A percentile compares a stretch with the other conserved stretches of the same genome.
These are phyloP conservation scores for Laothoe populi DNA, from an alignment of 2,888 invertebrate genomes.

Conservation along the genomic window DNA sequence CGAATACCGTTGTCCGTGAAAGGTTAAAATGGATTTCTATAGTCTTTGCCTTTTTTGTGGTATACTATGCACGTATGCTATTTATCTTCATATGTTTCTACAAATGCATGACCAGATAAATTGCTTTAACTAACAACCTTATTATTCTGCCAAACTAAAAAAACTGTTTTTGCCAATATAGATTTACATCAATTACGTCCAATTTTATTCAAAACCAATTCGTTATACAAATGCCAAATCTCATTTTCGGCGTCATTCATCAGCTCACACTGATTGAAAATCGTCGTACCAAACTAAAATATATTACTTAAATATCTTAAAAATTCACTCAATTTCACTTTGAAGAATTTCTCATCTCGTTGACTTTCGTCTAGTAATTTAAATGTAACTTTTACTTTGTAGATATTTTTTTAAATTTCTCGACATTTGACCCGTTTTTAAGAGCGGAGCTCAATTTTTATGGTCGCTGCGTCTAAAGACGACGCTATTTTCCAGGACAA, in stretches of 20 bases:
- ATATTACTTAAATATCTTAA: conserved; percentile 1
- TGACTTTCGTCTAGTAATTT: conserved; percentile 13
- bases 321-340: not conserved
- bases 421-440: conserved; percentile 53
- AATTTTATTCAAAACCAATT: conserved; percentile 4
- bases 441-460: conserved; percentile 56
- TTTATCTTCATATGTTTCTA: too few relatives aligned
- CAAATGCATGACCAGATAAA: not conserved
- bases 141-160: not conserved
- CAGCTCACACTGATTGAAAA: conserved; percentile 4
- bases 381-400: conserved; percentile 16
- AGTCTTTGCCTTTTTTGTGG: too few relatives aligned
- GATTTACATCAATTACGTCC: not conserved
- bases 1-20: not conserved
- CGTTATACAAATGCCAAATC: conserved; percentile 16
- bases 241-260: not conserved
- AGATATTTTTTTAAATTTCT: conserved; percentile 11
- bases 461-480: conserved; percentile 57
- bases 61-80: too few relatives aligned
- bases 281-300: not conserved
- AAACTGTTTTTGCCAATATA: not conserved
- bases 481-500: conserved; percentile 61
- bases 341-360: conserved; percentile 1
- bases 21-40: too few relatives aligned
- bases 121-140: not conserved